Base-by-base conservation (phyloP, 2,888 invertebrate genomes). In the Baronia brevicornis region DNA sequence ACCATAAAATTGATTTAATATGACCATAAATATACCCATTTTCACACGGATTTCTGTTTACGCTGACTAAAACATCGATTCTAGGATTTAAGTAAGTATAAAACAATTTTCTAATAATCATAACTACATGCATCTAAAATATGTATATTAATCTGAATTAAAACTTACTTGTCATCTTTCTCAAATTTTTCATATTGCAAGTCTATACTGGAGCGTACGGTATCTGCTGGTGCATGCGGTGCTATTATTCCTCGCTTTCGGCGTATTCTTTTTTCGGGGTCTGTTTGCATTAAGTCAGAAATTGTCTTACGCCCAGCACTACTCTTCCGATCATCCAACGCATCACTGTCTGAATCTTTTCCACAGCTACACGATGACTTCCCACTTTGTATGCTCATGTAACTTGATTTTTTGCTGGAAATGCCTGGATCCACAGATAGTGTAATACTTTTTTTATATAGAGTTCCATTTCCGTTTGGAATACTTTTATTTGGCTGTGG, bases 121-220 rank as follows among this genome's bases (percentile, higher is more conserved):
- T 5, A 26, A 7, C n/a, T n/a, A n/a, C n/a, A n/a, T n/a, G n/a
- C n/a, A n/a, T n/a, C n/a, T n/a, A n/a, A n/a, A n/a, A n/a, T n/a
- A n/a, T n/a, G n/a, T n/a, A n/a, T n/a, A n/a, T n/a, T n/a, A n/a
- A n/a, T n/a, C n/a, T n/a, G 5, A 11, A 12, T 7, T 11, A 5
- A 11, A 19, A 59, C 80, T 80, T 70, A 88, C 88, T 59, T 60
- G 49, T 82, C 72, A 61, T 88, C 87, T 54, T 88, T 88, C 37
- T 77, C 72, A 54, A 70, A 87, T 64, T 84, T 85, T 28, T 85
- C 79, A 51, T 87, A 87, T 12, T 72, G 66, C 21, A 84, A 60
- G 59, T 84, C 72, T 46, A 70, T 53, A 35, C 74, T 51, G 40
- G 77, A 49, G 46, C 78, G 60, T 39, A 60, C 48, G 34, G 50